Evolutionary conservation across 2,888 invertebrate genomes (phyloP), one percentile per base, ranked within the genome.

Genomic region (Pachycephus smyrnensis): DNA sequence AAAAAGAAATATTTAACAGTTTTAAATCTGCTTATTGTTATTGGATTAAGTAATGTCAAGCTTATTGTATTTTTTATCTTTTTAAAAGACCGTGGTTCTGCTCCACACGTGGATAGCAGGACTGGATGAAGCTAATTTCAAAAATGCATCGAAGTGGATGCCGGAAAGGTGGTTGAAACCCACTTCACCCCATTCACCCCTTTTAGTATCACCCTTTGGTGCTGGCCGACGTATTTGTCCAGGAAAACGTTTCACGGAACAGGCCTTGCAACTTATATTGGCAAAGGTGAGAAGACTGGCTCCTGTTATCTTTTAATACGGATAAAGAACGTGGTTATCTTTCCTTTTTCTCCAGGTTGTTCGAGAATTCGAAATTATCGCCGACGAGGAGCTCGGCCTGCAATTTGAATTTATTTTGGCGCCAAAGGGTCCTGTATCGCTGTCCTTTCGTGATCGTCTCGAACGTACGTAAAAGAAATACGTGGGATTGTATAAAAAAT

Each of bases 41-140:
- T 11, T 15, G 12, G 30, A 32, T 30, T 32, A 35, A 37, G 6
- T 12, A 3, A 12, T 73, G 31, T 37, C 55, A 35, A 69, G 69
- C 11, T n/a, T 23, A 36, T 55, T 23, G 23, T 6, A 15, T 55
- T 55, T 23, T 23, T 55, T 9, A 23, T 23, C n/a, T 55, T 23
- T 23, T 2, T 23, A 23, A 15, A 89, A 96, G 94, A 96, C 95
- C 3, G 95, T 96, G 31, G 94, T 97, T 35, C 91, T 97, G 36
- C 95, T 96, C 76, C 97, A 98, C 88, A 96, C 96, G 4, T 96
- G 96, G 91, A 94, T 96, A n/a, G 96, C 97, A 1, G 96, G 97
- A 84, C 93, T 95, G 78, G 94, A 95, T 80, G 95, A 96, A 75
- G 93, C 93, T 83, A 96, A 97, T 91, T 97, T 97, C 90, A 93